These are phyloP conservation scores for Lucilia cuprina DNA, from an alignment of 1,140 invertebrate genomes.

Conservation along the genomic window DNA sequence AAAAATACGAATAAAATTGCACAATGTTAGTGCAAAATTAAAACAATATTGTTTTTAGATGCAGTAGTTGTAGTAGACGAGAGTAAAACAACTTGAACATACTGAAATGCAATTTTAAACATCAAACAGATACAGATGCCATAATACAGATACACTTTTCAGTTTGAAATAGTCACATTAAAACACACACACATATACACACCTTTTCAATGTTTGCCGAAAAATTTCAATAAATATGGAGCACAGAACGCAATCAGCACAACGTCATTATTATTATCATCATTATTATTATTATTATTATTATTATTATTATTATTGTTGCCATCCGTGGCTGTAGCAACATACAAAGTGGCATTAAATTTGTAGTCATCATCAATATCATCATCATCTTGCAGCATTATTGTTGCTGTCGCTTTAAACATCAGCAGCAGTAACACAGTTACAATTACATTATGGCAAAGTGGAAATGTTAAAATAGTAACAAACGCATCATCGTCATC, in stretches of 20 bases:
- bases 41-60: constrained; percentile 15
- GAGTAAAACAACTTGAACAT: neutral
- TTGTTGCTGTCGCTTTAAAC: neutral
- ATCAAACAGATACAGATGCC: neutral
- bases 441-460: no score
- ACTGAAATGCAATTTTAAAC: constrained; percentile 7
- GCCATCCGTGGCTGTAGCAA: neutral
- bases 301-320: neutral
- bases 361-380: no score
- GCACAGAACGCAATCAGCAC: neutral
- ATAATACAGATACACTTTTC: neutral
- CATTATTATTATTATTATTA: no score
- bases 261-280: neutral
- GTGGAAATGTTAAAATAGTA: no score
- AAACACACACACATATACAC: no score
- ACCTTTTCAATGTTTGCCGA: constrained; percentile 13
- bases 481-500: no score
- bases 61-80: constrained; percentile 1
- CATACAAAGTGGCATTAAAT: no score
- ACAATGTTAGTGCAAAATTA: constrained; percentile 11
- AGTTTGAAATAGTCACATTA: neutral
- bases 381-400: no score
- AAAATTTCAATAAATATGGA: constrained; percentile 11
- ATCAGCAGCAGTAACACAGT: neutral
- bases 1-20: neutral